These are phyloP conservation scores for Tigriopus japonicus DNA, from an alignment of 1,140 invertebrate genomes.

Conservation along the genomic window DNA sequence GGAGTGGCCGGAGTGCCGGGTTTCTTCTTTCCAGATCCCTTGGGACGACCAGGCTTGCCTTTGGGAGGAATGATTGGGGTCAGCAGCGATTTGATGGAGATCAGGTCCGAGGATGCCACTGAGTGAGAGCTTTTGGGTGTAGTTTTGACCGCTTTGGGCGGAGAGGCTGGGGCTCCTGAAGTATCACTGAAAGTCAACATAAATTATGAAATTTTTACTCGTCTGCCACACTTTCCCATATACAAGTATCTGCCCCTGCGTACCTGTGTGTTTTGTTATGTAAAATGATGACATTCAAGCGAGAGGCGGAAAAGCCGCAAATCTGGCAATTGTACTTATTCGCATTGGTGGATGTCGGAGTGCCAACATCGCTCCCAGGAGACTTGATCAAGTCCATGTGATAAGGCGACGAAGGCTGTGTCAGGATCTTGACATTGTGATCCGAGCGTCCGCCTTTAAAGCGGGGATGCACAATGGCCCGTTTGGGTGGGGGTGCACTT, in stretches of 20 bases:
- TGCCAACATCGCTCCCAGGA: background rate
- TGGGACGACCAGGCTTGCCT: too few species aligned
- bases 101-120: too few species aligned
- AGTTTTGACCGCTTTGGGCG: too few species aligned
- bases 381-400: slow-evolving; percentile 1
- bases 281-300: slow-evolving; percentile 12
- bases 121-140: too few species aligned
- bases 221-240: too few species aligned
- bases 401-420: slow-evolving; percentile 8
- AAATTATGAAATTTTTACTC: background rate
- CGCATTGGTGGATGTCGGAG: background rate
- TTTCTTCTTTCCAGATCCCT: too few species aligned
- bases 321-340: slow-evolving; percentile 12
- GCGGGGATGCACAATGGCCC: slow-evolving; percentile 4
- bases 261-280: slow-evolving; percentile 6
- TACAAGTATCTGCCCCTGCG: too few species aligned
- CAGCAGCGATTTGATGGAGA: too few species aligned
- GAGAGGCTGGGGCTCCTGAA: too few species aligned
- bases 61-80: too few species aligned
- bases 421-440: slow-evolving; percentile 9
- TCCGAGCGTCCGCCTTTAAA: slow-evolving; percentile 4
- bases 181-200: too few species aligned
- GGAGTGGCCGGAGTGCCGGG: background rate
- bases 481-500: background rate
- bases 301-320: slow-evolving; percentile 9